These are phyloP conservation scores for Drosophila antonietae DNA, from an alignment of 2,888 invertebrate genomes.

Conservation along the genomic window DNA sequence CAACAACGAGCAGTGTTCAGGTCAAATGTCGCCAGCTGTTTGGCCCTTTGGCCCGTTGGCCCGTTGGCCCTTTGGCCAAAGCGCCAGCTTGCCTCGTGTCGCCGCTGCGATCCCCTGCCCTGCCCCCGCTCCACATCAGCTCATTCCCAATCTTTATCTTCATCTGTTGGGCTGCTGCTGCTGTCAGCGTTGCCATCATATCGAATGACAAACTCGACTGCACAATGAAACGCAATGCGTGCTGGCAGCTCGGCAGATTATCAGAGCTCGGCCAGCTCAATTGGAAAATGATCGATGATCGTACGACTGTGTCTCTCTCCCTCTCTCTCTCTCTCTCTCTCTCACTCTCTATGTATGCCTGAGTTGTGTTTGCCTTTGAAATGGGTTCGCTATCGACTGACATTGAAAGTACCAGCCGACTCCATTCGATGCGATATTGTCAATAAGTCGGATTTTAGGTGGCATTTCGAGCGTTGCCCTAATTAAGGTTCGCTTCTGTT, in stretches of 20 bases:
- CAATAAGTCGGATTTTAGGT: slow-evolving; percentile 47
- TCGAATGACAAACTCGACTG: slow-evolving; percentile 74
- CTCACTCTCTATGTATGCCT: background rate
- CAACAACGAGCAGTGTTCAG: slow-evolving; percentile 5
- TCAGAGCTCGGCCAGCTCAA: slow-evolving; percentile 66
- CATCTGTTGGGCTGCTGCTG: slow-evolving; percentile 42
- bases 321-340: background rate
- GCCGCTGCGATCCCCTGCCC: background rate
- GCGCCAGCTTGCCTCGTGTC: slow-evolving; percentile 31
- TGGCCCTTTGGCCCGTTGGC: slow-evolving; percentile 1
- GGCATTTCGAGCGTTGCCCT: slow-evolving; percentile 52
- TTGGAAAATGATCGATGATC: slow-evolving; percentile 79
- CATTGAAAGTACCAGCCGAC: slow-evolving; percentile 13
- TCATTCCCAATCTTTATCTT: slow-evolving; percentile 43
- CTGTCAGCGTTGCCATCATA: slow-evolving; percentile 77
- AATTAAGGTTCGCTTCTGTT: slow-evolving; percentile 55
- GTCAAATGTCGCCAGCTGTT: slow-evolving; percentile 57
- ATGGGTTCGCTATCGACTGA: slow-evolving; percentile 50
- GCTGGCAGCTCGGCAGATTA: slow-evolving; percentile 59
- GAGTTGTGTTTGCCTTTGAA: slow-evolving; percentile 36
- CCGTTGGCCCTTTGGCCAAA: slow-evolving; percentile 20
- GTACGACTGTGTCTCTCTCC: background rate
- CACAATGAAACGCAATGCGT: slow-evolving; percentile 53
- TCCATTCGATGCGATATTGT: slow-evolving; percentile 24
- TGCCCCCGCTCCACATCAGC: background rate